A percentile compares a stretch with the other conserved stretches of the same genome.
Evolutionary conservation across 1,140 invertebrate species (phyloP).

Genomic region (Drosophila fuyamai): DNA sequence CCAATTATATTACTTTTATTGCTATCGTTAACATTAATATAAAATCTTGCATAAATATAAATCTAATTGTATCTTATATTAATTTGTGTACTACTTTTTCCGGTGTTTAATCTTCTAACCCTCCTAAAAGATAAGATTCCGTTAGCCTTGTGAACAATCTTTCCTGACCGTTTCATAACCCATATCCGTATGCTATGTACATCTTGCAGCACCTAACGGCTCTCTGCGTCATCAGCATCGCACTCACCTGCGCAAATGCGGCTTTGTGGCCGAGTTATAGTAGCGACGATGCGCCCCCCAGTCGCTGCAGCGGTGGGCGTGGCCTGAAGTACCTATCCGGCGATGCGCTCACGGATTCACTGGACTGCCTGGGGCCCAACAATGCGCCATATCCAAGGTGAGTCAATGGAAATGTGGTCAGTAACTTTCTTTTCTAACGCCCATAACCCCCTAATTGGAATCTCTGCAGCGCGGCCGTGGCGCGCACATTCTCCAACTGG

Average conservation of each 20-base stretch:
- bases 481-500: conserved; percentile 86
- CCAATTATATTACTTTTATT: no score
- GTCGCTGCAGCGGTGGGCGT: conserved; percentile 86
- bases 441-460: conserved; percentile 56
- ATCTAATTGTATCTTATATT: no score
- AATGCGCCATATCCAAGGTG: conserved; percentile 93
- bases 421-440: conserved; percentile 77
- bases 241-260: conserved; percentile 71
- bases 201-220: conserved; percentile 68
- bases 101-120: neutral
- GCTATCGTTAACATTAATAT: no score
- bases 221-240: conserved; percentile 71
- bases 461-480: conserved; percentile 87
- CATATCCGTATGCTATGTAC: conserved; percentile 22
- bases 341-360: conserved; percentile 91
- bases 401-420: conserved; percentile 54
- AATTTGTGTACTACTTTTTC: no score
- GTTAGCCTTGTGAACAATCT: neutral
- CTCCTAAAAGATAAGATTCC: neutral
- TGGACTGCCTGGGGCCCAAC: conserved; percentile 92
- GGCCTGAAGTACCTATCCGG: conserved; percentile 93
- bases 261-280: conserved; percentile 77
- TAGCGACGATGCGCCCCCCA: conserved; percentile 61
- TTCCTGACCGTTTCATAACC: conserved; percentile 25
- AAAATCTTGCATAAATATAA: no score